Base-by-base conservation (phyloP, 2,888 invertebrate species). In the Acleris literana region DNA sequence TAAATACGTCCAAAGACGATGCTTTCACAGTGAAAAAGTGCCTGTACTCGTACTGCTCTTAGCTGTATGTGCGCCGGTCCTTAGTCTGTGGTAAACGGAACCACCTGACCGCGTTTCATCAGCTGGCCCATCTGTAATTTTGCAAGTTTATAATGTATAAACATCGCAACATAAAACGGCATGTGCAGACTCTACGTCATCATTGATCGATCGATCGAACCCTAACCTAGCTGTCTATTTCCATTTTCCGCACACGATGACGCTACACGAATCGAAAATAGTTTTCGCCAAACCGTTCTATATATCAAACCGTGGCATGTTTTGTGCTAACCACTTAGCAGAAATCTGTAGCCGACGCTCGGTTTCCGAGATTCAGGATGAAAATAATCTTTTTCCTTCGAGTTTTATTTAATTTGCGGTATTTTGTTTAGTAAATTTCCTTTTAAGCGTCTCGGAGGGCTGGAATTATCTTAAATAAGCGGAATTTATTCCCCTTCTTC, bases 301-400 rank as follows among this genome's bases (percentile, higher is more conserved):
- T 61, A 46, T 56, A 66, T 66, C 61, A 61, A 61, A 60, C 61
- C 44, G 56, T 56, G 65, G 56, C 65, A 52, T 61, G 64, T 59
- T 64, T 59, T 59, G 56, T 44, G 56, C 56, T 29, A 43, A 55
- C 54, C 65, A 61, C 65, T 66, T 56, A 66, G 46, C 56, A 52
- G 61, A 52, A 65, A 66, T 66, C 61, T 61, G 64, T 13, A 39
- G 39, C 43, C 18, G 48, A 22, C 60, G n/a, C 44, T 46, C 33
- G 29, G 22, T 56, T 56, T n/a, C 56, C 22, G 44, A 22, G 48
- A 58, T 58, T 48, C 29, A 18, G 33, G 44, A 33, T 66, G 39
- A 61, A 65, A 60, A 66, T 65, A 64, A 16, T 33, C 39, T 58
- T 64, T 56, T 60, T 51, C 29, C 46, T 61, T 22, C 17, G 52